Evolutionary conservation across 2,888 invertebrate species (phyloP).

Genomic region (Scaptodrosophila latifasciaeformis): DNA sequence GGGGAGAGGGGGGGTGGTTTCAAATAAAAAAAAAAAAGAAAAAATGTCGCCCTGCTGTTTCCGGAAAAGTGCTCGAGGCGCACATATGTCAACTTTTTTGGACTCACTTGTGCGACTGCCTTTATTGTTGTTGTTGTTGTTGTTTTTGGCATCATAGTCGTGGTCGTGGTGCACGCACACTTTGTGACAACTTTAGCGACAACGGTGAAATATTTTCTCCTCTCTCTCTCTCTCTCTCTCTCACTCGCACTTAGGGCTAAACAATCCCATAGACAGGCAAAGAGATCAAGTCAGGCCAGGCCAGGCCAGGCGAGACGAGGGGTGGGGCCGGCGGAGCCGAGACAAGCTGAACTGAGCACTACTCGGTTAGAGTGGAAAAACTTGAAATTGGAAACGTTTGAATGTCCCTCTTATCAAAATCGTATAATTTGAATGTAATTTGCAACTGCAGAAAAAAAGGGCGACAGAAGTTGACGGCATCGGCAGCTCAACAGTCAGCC

Average conservation of each 20-base stretch:
- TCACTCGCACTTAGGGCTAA: too few species aligned
- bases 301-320: too few species aligned
- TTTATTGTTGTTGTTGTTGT: constrained; percentile 14
- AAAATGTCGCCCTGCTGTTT: constrained; percentile 71
- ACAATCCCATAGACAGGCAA: not conserved
- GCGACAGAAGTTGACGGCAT: constrained; percentile 31
- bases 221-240: too few species aligned
- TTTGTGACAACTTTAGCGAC: constrained; percentile 45
- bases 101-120: constrained; percentile 25
- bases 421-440: constrained; percentile 75
- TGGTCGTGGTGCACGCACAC: constrained; percentile 9
- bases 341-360: constrained; percentile 1
- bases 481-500: not conserved
- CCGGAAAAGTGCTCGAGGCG: constrained; percentile 72
- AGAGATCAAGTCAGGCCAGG: too few species aligned
- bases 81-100: constrained; percentile 75
- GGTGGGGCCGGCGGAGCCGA: too few species aligned
- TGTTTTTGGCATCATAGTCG: constrained; percentile 15
- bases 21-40: constrained; percentile 31
- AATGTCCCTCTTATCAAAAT: constrained; percentile 73
- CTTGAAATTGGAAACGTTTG: constrained; percentile 74
- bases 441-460: constrained; percentile 60
- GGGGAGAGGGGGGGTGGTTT: not conserved
- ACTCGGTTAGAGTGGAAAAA: constrained; percentile 57
- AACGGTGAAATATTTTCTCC: constrained; percentile 38